Evolutionary conservation across 2,888 invertebrate genomes (phyloP), one percentile per base, ranked within the genome.

Genomic region (Synergus laeviventris): DNA sequence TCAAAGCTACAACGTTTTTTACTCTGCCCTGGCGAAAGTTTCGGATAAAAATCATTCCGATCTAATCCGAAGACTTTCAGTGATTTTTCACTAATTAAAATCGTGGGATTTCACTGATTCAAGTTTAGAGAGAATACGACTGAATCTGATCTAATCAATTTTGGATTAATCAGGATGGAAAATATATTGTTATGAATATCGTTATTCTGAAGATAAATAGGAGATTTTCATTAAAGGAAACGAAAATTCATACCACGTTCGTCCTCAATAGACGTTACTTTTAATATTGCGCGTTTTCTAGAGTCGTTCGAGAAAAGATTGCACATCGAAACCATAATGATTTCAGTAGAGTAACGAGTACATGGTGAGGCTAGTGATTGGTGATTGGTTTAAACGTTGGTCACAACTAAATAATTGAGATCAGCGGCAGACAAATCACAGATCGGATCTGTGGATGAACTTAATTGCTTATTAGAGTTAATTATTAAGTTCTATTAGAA

Each of bases 381-480:
- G 77, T 73, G 75, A 77, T 78, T 76, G 76, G 76, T 73, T 79
- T 76, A 78, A 79, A 78, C 77, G 79, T 73, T 76, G 62, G 77
- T 77, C 79, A 77, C 79, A 74, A 66, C 74, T 45, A 77, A 79
- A 79, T 79, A 79, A 79, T 79, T 79, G 74, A 74, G 73, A 79
- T 77, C 79, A 75, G 76, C 61, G 62, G 64, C 73, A 56, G 73
- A 77, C 73, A 75, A 73, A 77, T 79, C 77, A 66, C 66, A 76
- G 76, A 79, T 77, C 77, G 14, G 54, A 36, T 49, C 60, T 54
- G 24, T 60, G 74, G 75, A 76, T 76, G 61, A 76, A 60, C 36
- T 76, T 76, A 76, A 76, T 76, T 76, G 70, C 60, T 73, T 70
- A 76, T 76, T 76, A 60, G 49, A 49, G 70, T n/a, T 70, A 70